Base-by-base conservation (phyloP, 2,113 vertebrate species). In the Sander vitreus region DNA sequence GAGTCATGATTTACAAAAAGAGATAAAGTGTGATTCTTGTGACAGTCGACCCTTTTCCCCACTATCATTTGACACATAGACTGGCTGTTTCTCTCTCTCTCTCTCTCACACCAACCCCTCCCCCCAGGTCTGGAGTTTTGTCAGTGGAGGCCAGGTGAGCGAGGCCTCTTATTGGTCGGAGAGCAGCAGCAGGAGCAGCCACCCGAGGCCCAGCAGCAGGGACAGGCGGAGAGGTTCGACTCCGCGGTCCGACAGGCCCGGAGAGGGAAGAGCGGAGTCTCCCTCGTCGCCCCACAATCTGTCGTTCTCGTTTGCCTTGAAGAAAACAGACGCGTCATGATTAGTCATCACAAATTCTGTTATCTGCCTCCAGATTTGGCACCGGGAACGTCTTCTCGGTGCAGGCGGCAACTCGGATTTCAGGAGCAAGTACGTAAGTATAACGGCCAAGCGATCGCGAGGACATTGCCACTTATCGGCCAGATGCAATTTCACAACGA, bases 291-390 rank as follows among this genome's bases (percentile, higher is more conserved):
- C 90, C 93, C 93, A 94, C 89, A 94, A 77, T 91, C 91, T 91
- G 70, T 93, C 90, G 3, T 94, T 93, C 80, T 91, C 91, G 19
- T 94, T 93, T 1, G 90, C 86, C 93, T 43, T 94, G 23, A n/a
- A 62, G 19, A 53, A 72, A 81, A 66, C 2, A 15, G 1, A 65
- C 0, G 5, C 55, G 51, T 19, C 43, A 3, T 0, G 1, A 66
- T 65, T 19, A 59, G 54, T 10, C 50, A 36, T 23, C 36, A 18
- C 27, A 51, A 13, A n/a, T 1, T 27, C 2, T 21, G 4, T 39
- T 21, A 25, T 57, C 21, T 27, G 12, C 9, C 12, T 58, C 27
- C 6, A 3, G 27, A 27, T 39, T 33, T 1, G 6, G 33, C 18
- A 33, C 25, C 25, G 19, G 25, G 9, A 13, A 66, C 33, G 27